Base-by-base conservation (phyloP, 1,140 invertebrate species). In the Sminthurides bifidus region DNA sequence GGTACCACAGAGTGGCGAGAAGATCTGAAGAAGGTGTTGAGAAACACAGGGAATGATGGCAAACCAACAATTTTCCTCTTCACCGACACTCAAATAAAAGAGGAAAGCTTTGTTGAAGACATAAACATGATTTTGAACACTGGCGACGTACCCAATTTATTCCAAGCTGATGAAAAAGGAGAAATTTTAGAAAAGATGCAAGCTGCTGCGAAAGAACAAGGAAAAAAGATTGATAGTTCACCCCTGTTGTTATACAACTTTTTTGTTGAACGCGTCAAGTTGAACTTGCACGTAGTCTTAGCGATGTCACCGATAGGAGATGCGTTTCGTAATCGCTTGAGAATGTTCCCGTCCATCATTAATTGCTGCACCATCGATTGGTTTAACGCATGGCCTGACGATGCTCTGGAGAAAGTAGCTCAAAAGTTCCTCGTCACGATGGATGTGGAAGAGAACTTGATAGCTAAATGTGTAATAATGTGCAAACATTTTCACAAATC, bases 341-440 rank as follows among this genome's bases (percentile, higher is more conserved):
- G 87, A 43, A 92, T 92, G 79, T 95, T 95, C 72, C 91, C 92
- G 0, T 92, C 90, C 1, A 74, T 97, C 12, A 85, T 92, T 53
- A 95, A 94, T 67, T 94, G 90, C 68, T 93, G 90, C 69, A 93
- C 90, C 4, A 92, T 97, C 56, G 89, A 95, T 67, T 95, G 90
- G 88, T 86, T 83, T 68, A 84, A 84, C 51, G 74, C 83, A 1
- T 97, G 93, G 93, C 92, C 92, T 0, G 79, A 85, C 40, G 92
- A 95, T 72, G 90, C 91, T 1, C 69, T 96, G 27, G 84, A 91
- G 68, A 82, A 81, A 65, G 88, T 96, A n/a, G 92, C 92, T 2
- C 77, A 79, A 31, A 82, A 84, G 68, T 91, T 90, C 52, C 74
- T 92, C 1, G 74, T 77, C 31, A 73, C 77, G 41, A 76, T 90